These are phyloP conservation scores for Centruroides vittatus DNA, from an alignment of 1,140 invertebrate genomes.

Conservation along the genomic window DNA sequence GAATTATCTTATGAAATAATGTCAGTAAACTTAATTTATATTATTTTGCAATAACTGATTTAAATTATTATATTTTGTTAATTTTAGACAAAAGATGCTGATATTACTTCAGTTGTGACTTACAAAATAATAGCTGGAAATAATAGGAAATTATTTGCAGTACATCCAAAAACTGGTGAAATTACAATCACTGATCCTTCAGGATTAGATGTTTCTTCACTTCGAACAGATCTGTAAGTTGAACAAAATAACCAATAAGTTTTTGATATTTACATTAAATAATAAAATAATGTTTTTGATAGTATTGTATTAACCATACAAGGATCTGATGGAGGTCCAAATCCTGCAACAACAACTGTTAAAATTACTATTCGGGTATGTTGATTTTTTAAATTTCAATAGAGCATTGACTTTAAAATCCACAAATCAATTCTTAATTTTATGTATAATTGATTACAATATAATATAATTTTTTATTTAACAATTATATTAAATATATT, in stretches of 20 bases:
- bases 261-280: not conserved
- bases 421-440: too few relatives aligned
- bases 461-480: too few relatives aligned
- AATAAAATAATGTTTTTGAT: not conserved
- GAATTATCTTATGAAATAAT: too few relatives aligned
- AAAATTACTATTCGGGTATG: conserved; percentile 50
- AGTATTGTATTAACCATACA: conserved; percentile 16
- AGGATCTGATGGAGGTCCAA: conserved; percentile 17
- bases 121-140: conserved; percentile 56
- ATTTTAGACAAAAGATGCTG: conserved; percentile 53
- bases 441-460: too few relatives aligned
- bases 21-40: too few relatives aligned
- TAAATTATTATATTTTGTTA: too few relatives aligned
- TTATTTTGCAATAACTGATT: too few relatives aligned
- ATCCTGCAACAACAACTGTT: conserved; percentile 13
- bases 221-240: conserved; percentile 33
- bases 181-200: conserved; percentile 45
- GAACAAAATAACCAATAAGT: not conserved
- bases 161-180: conserved; percentile 50
- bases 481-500: too few relatives aligned
- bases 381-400: not conserved
- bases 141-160: conserved; percentile 44
- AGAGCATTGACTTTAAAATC: too few relatives aligned
- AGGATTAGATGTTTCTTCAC: conserved; percentile 45
- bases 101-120: conserved; percentile 59